Conservation (phyloP, 1,140 invertebrate species). For the Pseudobourletiella spinata region DNA sequence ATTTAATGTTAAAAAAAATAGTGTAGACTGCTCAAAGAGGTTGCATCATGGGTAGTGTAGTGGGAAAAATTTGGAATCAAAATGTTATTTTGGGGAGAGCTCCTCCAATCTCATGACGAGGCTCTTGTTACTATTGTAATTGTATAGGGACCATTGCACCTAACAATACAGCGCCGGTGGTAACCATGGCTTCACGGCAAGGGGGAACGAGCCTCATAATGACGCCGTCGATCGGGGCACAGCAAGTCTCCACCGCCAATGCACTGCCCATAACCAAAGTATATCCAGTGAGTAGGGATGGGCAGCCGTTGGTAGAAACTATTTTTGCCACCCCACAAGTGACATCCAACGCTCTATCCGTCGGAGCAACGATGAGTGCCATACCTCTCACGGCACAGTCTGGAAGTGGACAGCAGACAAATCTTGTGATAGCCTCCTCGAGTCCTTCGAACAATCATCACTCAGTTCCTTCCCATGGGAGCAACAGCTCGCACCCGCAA, state of each 20-base stretch:
- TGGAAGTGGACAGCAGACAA: slow-evolving; percentile 7
- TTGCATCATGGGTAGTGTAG: too few species aligned
- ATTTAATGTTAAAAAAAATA: too few species aligned
- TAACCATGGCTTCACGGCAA: slow-evolving; percentile 29
- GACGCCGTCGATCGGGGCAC: slow-evolving; percentile 15
- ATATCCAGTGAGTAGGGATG: slow-evolving; percentile 19
- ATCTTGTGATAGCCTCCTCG: slow-evolving; percentile 17
- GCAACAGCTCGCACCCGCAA: slow-evolving; percentile 4
- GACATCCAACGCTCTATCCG: not conserved
- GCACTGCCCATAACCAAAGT: slow-evolving; percentile 25
- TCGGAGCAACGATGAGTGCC: not conserved
- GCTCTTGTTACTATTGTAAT: too few species aligned
- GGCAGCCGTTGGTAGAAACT: not conserved
- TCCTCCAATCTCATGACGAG: too few species aligned
- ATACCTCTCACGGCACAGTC: not conserved
- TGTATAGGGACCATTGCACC: slow-evolving; percentile 9
- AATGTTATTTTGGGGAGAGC: too few species aligned
- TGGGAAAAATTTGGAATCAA: too few species aligned
- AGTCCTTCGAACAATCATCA: slow-evolving; percentile 4
- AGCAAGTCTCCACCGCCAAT: slow-evolving; percentile 12
- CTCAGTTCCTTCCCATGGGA: not conserved
- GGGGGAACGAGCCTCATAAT: slow-evolving; percentile 27
- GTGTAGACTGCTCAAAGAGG: too few species aligned
- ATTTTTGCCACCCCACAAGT: slow-evolving; percentile 4
- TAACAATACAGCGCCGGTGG: slow-evolving; percentile 25